Conservation (phyloP, 2,888 invertebrate genomes). For the Octodonta nipae region DNA sequence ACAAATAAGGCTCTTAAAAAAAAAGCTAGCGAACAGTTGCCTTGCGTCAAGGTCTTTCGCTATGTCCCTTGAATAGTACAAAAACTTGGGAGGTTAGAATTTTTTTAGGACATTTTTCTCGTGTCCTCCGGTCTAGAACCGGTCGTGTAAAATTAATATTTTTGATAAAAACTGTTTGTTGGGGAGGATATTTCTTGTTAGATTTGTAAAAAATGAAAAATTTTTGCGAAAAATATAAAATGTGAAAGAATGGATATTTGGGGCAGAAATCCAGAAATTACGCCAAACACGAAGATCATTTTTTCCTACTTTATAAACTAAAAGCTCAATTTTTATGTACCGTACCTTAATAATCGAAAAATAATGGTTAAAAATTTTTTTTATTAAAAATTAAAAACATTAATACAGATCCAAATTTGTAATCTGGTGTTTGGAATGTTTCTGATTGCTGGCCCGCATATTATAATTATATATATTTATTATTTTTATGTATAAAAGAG, state of each 20-base stretch:
- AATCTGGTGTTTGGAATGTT: too few species aligned
- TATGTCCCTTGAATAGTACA: constrained; percentile 31
- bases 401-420: too few species aligned
- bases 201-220: constrained; percentile 35
- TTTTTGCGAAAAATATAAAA: constrained; percentile 31
- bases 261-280: neutral
- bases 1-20: too few species aligned
- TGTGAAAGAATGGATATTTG: constrained; percentile 39
- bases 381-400: too few species aligned
- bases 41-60: constrained; percentile 31
- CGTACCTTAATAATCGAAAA: too few species aligned
- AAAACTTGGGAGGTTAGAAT: constrained; percentile 36
- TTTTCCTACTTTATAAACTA: neutral
- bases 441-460: too few species aligned
- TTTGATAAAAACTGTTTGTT: constrained; percentile 53
- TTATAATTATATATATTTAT: constrained; percentile 33
- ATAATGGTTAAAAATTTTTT: too few species aligned
- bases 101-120: constrained; percentile 12
- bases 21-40: constrained; percentile 21
- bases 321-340: too few species aligned
- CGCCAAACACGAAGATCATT: neutral
- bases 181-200: constrained; percentile 43
- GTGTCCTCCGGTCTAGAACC: constrained; percentile 10
- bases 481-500: constrained; percentile 36
- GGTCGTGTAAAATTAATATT: constrained; percentile 43